Evolutionary conservation across 2,113 vertebrate species (phyloP), one percentile per base, ranked within the genome.

Genomic region (Trogon melanurus): DNA sequence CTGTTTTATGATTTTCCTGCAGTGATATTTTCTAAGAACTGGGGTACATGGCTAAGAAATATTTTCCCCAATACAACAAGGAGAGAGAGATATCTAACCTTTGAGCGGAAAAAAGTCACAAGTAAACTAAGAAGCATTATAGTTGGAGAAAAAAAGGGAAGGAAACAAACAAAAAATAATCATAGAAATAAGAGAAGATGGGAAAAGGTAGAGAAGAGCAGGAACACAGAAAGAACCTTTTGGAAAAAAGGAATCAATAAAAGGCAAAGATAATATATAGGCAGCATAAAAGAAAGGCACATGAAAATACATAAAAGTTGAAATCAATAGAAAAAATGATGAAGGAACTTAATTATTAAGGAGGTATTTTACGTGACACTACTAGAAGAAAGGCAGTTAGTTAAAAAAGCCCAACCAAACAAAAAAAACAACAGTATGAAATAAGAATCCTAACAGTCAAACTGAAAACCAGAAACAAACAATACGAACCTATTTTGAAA

Each of bases 1-100:
- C 83, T 92, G 45, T 75, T 97, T 94, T 90, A 87, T 91, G 84
- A 54, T 83, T 88, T 85, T 74, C 53, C 61, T 61, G 51, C 21
- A 54, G 51, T 91, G 70, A 88, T 92, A 94, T 96, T 89, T 96
- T 89, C 29, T 93, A 92, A 79, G 90, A 98, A 97, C 91, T 89
- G 67, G 16, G 64, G 72, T 86, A 93, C 72, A 81, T 87, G 61
- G 53, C 32, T 85, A 91, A 53, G 5, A 87, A 96, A 75, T 61
- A 93, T 69, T 96, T 96, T 95, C 58, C 66, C 86, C 38, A 38
- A 61, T 64, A 67, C 17, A 25, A 69, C 2, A 32, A 58, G 11
- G 6, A 47, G 72, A 34, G 80, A 92, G 69, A 96, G 45, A 92
- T 16, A 47, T 54, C 13, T 22, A 79, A 72, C 9, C 16, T 82